A percentile compares a stretch with the other conserved stretches of the same genome.
Conservation (phyloP, 2,113 vertebrate genomes). For the Camelus bactrianus region DNA sequence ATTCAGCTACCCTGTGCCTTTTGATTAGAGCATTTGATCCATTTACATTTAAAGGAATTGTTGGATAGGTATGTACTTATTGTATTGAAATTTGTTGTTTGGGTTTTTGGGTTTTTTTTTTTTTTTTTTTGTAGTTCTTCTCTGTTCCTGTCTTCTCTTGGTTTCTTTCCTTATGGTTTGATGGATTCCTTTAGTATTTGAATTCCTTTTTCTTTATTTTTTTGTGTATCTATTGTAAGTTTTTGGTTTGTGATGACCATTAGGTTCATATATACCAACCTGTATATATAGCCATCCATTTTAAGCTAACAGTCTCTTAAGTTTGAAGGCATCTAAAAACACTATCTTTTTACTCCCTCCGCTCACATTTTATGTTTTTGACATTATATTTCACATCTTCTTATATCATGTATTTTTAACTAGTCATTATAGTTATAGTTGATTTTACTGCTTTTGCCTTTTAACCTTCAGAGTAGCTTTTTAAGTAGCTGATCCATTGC, state of each 20-base stretch:
- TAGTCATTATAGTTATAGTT: background rate
- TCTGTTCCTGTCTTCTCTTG: background rate
- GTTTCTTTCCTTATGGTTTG: background rate
- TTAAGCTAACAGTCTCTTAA: background rate
- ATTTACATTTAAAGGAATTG: background rate
- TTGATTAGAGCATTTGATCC: background rate
- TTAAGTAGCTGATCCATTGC: background rate
- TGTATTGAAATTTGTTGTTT: background rate
- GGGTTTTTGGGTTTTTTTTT: background rate
- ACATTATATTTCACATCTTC: background rate
- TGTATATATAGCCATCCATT: background rate
- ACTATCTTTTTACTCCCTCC: background rate
- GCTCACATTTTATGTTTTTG: background rate
- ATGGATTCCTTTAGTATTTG: background rate
- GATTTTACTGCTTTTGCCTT: background rate
- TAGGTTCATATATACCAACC: background rate
- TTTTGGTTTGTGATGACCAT: background rate
- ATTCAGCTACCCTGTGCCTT: background rate
- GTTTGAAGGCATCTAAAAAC: background rate
- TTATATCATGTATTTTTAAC: background rate
- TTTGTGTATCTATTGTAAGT: background rate
- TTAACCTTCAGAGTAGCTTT: background rate
- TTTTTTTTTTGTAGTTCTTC: background rate
- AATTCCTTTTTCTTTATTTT: background rate
- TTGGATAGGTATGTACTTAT: background rate